phyloP scores from a whole-genome alignment of 2,797 vertebrate genomes.

The Taenioides sp. region DNA sequence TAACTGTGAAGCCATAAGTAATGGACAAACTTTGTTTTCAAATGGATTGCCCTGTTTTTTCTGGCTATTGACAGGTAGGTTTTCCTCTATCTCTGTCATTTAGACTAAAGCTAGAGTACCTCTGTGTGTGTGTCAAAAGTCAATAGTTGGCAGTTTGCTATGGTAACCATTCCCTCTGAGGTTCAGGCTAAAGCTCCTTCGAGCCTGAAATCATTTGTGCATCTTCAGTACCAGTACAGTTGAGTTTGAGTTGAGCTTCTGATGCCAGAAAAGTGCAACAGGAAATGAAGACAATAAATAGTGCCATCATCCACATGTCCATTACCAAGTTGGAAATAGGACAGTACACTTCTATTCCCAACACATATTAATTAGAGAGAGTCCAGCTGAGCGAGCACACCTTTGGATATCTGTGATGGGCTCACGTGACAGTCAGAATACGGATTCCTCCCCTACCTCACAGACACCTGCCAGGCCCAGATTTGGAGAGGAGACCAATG shows the following conservation, averaged over 20 bases:
- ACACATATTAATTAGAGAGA: conserved; percentile 6
- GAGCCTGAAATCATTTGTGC: conserved; percentile 19
- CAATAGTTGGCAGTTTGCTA: conserved; percentile 58
- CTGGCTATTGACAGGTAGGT: not conserved
- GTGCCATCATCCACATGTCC: conserved; percentile 11
- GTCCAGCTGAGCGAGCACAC: conserved; percentile 6
- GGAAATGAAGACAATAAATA: conserved; percentile 7
- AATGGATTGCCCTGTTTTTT: not conserved
- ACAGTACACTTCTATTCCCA: conserved; percentile 24
- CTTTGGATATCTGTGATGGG: conserved; percentile 28
- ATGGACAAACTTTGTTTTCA: not conserved
- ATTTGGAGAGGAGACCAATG: conserved; percentile 71
- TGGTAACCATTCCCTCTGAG: conserved; percentile 39
- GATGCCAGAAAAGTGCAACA: not conserved
- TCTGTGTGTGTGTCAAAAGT: conserved; percentile 47
- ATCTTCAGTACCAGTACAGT: not conserved
- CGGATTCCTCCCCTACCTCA: conserved; percentile 44
- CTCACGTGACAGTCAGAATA: conserved; percentile 48
- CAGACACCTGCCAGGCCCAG: conserved; percentile 69
- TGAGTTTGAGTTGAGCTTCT: not conserved
- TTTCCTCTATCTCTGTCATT: not conserved
- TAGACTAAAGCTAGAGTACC: conserved; percentile 5
- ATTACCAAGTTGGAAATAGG: conserved; percentile 23
- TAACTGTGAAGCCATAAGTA: not conserved
- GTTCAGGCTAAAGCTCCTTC: conserved; percentile 7